Percentiles rank a stretch among this genome's conserved stretches.
Evolutionary conservation across 2,888 invertebrate genomes (phyloP).

Genomic region (Rhyacophila evoluta): DNA sequence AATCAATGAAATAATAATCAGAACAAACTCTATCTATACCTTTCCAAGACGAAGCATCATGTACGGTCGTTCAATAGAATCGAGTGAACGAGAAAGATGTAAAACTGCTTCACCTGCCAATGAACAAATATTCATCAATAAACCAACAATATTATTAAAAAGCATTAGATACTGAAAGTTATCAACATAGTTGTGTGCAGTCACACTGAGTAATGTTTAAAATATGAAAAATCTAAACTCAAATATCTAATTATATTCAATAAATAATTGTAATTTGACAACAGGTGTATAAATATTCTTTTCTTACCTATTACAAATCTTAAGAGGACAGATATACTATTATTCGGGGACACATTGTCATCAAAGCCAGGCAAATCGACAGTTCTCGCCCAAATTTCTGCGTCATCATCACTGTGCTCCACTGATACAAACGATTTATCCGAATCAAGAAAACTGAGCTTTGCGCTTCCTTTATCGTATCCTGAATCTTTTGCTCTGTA

Average conservation of each 20-base stretch:
- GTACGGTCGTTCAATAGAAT: constrained; percentile 78
- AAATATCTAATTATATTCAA: too few relatives aligned
- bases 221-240: too few relatives aligned
- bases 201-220: too few relatives aligned
- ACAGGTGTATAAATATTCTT: too few relatives aligned
- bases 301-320: constrained; percentile 76
- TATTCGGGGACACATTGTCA: constrained; percentile 84
- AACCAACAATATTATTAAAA: too few relatives aligned
- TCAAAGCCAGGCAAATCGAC: constrained; percentile 86
- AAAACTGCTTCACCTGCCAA: constrained; percentile 75
- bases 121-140: too few relatives aligned
- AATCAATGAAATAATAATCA: background rate
- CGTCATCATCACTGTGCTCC: constrained; percentile 79
- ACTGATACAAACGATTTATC: constrained; percentile 70
- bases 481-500: constrained; percentile 61
- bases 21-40: constrained; percentile 47
- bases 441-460: constrained; percentile 62
- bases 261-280: too few relatives aligned
- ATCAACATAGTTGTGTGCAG: too few relatives aligned
- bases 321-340: constrained; percentile 77
- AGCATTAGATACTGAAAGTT: too few relatives aligned
- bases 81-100: constrained; percentile 74
- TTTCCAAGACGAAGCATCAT: constrained; percentile 78
- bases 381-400: constrained; percentile 80
- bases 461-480: constrained; percentile 62